phyloP scores from a whole-genome alignment of 1,140 invertebrate species.

The Sweltsa coloradensis region DNA sequence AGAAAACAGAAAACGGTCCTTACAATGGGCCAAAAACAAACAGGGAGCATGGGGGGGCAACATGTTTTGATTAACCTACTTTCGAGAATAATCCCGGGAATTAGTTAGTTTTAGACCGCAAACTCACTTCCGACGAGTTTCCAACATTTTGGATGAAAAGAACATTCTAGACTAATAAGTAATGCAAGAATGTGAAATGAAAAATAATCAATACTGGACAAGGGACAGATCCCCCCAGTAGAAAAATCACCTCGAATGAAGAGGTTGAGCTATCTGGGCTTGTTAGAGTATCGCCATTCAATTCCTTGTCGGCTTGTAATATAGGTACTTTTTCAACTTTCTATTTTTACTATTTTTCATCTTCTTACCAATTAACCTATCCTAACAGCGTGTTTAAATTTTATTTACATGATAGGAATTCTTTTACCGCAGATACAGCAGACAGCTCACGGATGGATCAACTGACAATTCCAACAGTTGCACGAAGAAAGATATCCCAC shows the following conservation, averaged over 20 bases:
- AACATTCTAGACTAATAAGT: neutral
- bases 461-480: too few relatives aligned
- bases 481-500: too few relatives aligned
- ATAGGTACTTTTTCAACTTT: constrained; percentile 17
- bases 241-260: constrained; percentile 6
- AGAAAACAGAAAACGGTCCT: too few relatives aligned
- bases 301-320: constrained; percentile 11
- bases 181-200: neutral
- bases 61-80: too few relatives aligned
- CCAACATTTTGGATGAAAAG: neutral
- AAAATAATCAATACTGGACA: neutral
- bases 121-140: neutral
- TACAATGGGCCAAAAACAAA: too few relatives aligned
- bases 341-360: constrained; percentile 19
- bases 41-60: too few relatives aligned
- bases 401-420: neutral
- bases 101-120: neutral
- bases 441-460: too few relatives aligned
- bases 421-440: too few relatives aligned
- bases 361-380: too few relatives aligned
- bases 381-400: neutral
- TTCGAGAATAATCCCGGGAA: neutral
- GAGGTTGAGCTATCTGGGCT: constrained; percentile 14
- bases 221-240: neutral
- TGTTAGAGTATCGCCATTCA: constrained; percentile 16